A percentile compares a stretch with the other conserved stretches of the same genome.
Conservation (phyloP, 2,888 invertebrate genomes). For the Zootermopsis nevadensis region DNA sequence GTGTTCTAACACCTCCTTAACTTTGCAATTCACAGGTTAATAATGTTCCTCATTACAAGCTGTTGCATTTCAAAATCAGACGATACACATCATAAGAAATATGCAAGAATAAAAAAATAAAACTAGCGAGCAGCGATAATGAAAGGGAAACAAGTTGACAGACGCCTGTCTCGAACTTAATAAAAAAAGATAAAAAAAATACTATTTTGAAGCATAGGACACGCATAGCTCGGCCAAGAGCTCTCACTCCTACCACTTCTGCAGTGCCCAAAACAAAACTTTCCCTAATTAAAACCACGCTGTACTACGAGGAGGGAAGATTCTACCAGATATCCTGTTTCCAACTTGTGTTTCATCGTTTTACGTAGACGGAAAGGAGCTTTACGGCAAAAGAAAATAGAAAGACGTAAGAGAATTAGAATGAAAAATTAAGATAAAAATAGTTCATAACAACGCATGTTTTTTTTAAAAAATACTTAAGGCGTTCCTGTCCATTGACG, state of each 20-base stretch:
- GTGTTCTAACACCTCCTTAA: too few relatives aligned
- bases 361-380: background rate
- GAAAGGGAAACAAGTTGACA: conserved; percentile 48
- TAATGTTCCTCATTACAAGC: too few relatives aligned
- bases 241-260: background rate
- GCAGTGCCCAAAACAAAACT: background rate
- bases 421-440: too few relatives aligned
- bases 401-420: conserved; percentile 1
- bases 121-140: conserved; percentile 35
- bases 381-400: background rate
- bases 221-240: background rate
- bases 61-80: too few relatives aligned
- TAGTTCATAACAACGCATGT: too few relatives aligned
- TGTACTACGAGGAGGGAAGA: background rate
- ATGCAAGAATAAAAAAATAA: conserved; percentile 15
- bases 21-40: too few relatives aligned
- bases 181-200: conserved; percentile 25
- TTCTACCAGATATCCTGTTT: background rate
- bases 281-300: conserved; percentile 27
- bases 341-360: background rate
- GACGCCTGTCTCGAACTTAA: conserved; percentile 23
- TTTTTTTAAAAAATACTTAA: too few relatives aligned
- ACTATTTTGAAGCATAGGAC: background rate
- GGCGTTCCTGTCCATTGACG: too few relatives aligned
- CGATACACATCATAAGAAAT: background rate